Evolutionary conservation across 2,797 vertebrate species (phyloP), one percentile per base, ranked within the genome.

Genomic region (Onychomys leucogaster): DNA sequence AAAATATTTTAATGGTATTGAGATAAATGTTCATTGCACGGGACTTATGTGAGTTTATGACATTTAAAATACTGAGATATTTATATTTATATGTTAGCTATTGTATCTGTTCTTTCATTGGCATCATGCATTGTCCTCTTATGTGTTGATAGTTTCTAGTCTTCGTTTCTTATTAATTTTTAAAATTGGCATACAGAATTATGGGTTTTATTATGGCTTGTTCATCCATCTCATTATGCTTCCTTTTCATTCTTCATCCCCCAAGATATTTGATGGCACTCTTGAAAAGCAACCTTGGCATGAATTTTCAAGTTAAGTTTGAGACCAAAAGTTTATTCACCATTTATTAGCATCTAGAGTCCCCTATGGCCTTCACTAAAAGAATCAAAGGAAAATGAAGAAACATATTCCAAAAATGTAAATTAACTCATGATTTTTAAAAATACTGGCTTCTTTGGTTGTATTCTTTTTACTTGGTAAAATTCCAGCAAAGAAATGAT

Each of bases 261-360:
- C n/a, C n/a, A 10, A 25, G 8, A 75, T 43, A n/a, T 76, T 59
- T 83, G 27, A 6, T 34, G 4, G 32, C 6, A 63, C 9, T 95
- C 59, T 59, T 82, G 69, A 83, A 67, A 59, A 5, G 43, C 14
- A 82, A 5, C 16, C 23, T 91, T 83, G 29, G 34, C 49, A 27
- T 71, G n/a, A 90, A 76, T 77, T 94, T 71, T 76, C 71, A 59
- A 78, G 43, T 83, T 71, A 59, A 87, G 4, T 83, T 82, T 86
- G 4, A 90, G 89, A 52, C n/a, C 81, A 21, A 83, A 67, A 86
- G 52, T 91, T 93, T 57, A 96, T 25, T 32, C 14, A 34, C 14
- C 65, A 67, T 34, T 16, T 34, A 67, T 43, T 59, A 63, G 14
- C 81, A 23, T 41, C 85, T 37, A 10, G 6, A 1, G 5, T 96